Evolutionary conservation across 2,797 vertebrate genomes (phyloP).

Genomic region (Eleutherodactylus coqui): DNA sequence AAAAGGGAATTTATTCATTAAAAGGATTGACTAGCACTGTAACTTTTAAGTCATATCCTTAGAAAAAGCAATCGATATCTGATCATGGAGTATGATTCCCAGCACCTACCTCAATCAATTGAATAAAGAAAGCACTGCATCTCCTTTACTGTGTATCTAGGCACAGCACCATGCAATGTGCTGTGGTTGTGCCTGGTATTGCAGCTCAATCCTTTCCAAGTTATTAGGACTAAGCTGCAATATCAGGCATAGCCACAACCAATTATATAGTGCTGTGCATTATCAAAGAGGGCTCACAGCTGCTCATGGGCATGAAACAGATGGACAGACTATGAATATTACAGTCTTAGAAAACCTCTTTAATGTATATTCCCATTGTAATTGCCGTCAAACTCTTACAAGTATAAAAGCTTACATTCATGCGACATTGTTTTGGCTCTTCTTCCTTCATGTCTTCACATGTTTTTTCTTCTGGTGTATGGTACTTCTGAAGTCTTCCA

Average conservation of each 20-base stretch:
- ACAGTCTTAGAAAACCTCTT: background rate
- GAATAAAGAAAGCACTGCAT: background rate
- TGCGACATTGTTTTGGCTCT: background rate
- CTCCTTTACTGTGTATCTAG: too few species aligned
- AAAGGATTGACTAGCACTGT: background rate
- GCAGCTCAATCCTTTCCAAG: too few species aligned
- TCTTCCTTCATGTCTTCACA: slow-evolving; percentile 29
- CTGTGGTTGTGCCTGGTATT: background rate
- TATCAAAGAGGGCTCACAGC: background rate
- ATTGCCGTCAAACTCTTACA: too few species aligned
- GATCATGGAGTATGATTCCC: background rate
- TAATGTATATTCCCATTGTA: background rate
- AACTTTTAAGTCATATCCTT: background rate
- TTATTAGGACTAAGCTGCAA: background rate
- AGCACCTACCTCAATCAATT: too few species aligned
- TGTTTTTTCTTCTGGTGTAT: slow-evolving; percentile 33
- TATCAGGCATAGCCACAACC: background rate
- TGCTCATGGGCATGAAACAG: background rate
- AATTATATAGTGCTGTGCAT: background rate
- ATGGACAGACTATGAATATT: background rate
- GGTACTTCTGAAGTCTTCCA: slow-evolving; percentile 38
- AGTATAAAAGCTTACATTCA: slow-evolving; percentile 25
- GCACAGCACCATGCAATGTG: background rate
- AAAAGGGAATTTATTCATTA: background rate
- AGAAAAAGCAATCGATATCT: background rate